Percentiles rank a stretch among this genome's conserved stretches.
phyloP scores from a whole-genome alignment of 2,797 vertebrate species.

The Aulostomus chinensis region DNA sequence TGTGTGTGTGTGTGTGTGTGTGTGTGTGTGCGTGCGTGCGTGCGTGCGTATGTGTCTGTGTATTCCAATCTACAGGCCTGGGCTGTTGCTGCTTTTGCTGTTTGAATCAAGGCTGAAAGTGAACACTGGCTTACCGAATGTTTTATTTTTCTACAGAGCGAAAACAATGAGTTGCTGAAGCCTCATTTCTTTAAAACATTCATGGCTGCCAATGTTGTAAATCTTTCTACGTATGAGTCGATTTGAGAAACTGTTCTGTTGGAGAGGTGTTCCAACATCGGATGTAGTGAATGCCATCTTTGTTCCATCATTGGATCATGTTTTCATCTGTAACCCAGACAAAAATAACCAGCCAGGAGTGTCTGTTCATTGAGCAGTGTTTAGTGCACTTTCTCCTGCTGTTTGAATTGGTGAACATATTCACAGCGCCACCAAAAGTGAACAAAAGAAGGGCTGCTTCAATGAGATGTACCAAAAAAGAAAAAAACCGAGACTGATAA shows the following conservation, averaged over 20 bases:
- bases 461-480: conserved; percentile 73
- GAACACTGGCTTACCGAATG: conserved; percentile 66
- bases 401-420: conserved; percentile 30
- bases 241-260: conserved; percentile 17
- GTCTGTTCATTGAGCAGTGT: conserved; percentile 57
- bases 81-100: conserved; percentile 53
- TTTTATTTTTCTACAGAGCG: conserved; percentile 76
- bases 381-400: conserved; percentile 63
- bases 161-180: conserved; percentile 46
- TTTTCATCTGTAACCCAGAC: conserved; percentile 38
- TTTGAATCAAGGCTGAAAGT: conserved; percentile 50
- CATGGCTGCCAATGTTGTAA: conserved; percentile 52
- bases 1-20: conserved; percentile 49
- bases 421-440: conserved; percentile 54
- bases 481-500: conserved; percentile 38
- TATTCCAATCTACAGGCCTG: conserved; percentile 48
- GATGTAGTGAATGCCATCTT: conserved; percentile 17
- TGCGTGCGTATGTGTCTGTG: conserved; percentile 62
- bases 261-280: conserved; percentile 35
- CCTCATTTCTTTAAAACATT: conserved; percentile 53
- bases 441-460: conserved; percentile 66
- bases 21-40: conserved; percentile 53
- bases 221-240: no score
- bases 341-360: conserved; percentile 36
- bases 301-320: conserved; percentile 20